Evolutionary conservation across 2,888 invertebrate genomes (phyloP), one percentile per base, ranked within the genome.

Genomic region (Synanthedon vespiformis): DNA sequence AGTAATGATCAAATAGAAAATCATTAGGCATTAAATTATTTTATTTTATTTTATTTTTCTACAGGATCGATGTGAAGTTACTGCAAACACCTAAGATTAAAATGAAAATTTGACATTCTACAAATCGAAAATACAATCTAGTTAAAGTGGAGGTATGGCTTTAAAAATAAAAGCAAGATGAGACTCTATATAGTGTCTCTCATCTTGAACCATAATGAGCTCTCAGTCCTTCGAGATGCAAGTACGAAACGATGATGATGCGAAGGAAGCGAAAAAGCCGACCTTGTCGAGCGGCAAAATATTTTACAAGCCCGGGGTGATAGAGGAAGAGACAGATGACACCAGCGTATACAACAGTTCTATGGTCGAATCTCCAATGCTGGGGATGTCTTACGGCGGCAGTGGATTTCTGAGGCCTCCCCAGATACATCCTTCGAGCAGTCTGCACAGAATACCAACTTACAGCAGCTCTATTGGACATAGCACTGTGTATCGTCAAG

Each of bases 391-490:
- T 3, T 72, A 72, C 12, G 68, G 71, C 13, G 72, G 72, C 0
- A 76, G 74, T 27, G 75, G 75, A 6, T 74, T 75, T 18, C 65
- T 84, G 40, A 71, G 74, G 52, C 69, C 80, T 3, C 74, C 80
- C 4, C 74, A 76, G 41, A 74, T 85, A n/a, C 74, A 82, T 11
- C 77, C 80, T 0, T 74, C 82, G 0, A 72, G 78, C 55, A 89
- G 90, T 57, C 81, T 90, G 3, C 88, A 90, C 54, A 81, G 90
- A 56, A 88, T 90, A 69, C 89, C 89, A 11, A 90, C 90, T 1
- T 90, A 89, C 53, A 88, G 89, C 72, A 90, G 90, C 63, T 90
- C 90, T 8, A 89, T 90, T 60, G 89, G 89, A 48, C 88, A 87
- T 49, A 89, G 89, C 53, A 89, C 89, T 47, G 65, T 86, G 1